Base-by-base conservation (phyloP, 2,797 vertebrate genomes). In the Meriones psammophilus region DNA sequence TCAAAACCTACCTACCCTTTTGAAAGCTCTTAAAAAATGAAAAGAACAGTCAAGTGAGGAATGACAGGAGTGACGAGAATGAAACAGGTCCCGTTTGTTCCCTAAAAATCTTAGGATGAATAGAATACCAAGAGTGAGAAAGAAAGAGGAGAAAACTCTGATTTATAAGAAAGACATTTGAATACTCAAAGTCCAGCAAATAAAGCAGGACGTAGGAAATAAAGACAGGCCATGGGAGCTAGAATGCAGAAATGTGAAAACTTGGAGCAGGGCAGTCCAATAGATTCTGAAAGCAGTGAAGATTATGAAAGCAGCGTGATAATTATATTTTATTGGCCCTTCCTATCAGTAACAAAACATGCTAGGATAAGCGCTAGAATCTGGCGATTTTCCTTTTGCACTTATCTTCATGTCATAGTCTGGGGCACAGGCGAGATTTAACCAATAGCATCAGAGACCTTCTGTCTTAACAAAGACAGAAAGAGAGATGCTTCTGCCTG, bases 381-480 rank as follows among this genome's bases (percentile, higher is more conserved):
- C 18, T 54, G 58, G 5, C 28, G 58, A 26, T 81, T 73, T 64
- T 68, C 20, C 56, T 93, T 50, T 86, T 50, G 7, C 58, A 39
- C 1, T 81, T 90, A 78, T 91, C 77, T 84, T 92, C 36, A 62
- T 71, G 66, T 83, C 46, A 18, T 87, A 78, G 91, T 95, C 68
- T 64, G 64, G 66, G 58, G 58, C 94, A 80, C 12, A 10, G 71
- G 66, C 0, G 14, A 77, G 33, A 68, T 5, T 71, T 68, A 89
- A 68, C 66, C 81, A 89, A n/a, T 3, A 56, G 22, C 56, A 81
- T 26, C 1, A 10, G 18, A 89, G 56, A 94, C 9, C n/a, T 66
- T 9, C 66, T 92, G 33, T 39, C 46, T 81, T 33, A 78, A 88
- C 1, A 62, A 73, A 94, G 64, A 71, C 78, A 68, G 54, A 36